Percentiles rank a stretch among this genome's conserved stretches.
These are phyloP conservation scores for Pseudolaguvia tuberculata DNA, from an alignment of 2,113 vertebrate genomes.

Conservation along the genomic window DNA sequence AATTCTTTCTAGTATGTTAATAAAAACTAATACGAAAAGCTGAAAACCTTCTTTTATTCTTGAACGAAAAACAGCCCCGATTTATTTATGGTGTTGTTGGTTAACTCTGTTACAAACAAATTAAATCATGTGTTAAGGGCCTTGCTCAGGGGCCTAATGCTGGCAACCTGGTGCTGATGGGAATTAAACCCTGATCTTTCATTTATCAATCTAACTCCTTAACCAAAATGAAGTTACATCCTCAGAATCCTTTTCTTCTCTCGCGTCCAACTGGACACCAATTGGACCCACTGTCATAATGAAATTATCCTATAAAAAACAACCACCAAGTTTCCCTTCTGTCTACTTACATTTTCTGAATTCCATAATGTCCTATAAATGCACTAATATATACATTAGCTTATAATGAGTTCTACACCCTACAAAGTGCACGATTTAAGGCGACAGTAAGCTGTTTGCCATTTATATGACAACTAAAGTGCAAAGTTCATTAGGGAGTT, in stretches of 20 bases:
- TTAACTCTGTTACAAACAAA: no score
- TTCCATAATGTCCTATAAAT: neutral
- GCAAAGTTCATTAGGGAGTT: conserved; percentile 68
- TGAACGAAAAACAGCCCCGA: no score
- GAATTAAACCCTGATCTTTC: no score
- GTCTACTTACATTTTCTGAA: neutral
- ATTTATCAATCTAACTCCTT: no score
- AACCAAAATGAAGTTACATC: neutral
- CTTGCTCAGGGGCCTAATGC: no score
- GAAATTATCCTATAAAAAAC: neutral
- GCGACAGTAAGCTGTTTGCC: neutral
- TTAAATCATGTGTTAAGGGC: no score
- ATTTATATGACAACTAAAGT: conserved; percentile 46
- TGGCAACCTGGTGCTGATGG: no score
- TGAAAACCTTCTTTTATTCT: no score
- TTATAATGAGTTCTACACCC: neutral
- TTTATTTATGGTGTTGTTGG: no score
- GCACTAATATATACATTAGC: neutral
- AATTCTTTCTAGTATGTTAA: no score
- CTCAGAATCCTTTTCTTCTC: neutral
- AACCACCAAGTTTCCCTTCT: neutral
- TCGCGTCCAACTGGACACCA: neutral
- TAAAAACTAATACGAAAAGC: no score
- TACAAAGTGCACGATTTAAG: neutral
- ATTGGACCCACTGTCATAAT: neutral